Evolutionary conservation across 2,113 vertebrate species (phyloP), one percentile per base, ranked within the genome.

Genomic region (Thalassoma bifasciatum): DNA sequence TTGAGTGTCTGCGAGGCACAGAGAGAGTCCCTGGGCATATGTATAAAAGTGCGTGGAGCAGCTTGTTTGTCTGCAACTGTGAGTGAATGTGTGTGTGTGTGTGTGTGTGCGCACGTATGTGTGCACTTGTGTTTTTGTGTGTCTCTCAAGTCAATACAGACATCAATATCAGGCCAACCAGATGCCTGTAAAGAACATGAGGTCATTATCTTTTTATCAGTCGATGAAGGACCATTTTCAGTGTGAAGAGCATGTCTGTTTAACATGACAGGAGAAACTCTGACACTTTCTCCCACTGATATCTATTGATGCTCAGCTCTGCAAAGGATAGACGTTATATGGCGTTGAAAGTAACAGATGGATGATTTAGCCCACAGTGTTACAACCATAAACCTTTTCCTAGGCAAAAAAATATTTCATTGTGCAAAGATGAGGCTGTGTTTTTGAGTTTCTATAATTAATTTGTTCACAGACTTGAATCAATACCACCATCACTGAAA

Each of bases 171-270:
- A 59, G 77, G 30, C 3, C 2, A 4, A 23, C 46, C 46, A 44
- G 60, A 54, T 52, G 75, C 34, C 56, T 24, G 64, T 42, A 64
- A 23, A 50, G 57, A 74, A 64, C 64, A 63, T 59, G 0, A 57
- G 64, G 67, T 72, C 40, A 47, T 34, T 42, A 65, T 42, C 12
- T 0, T 5, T 36, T 17, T 19, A 59, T n/a, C 0, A 56, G 10
- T 77, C 24, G 10, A 69, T 71, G 58, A 21, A 24, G 53, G 4
- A 21, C 9, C 44, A 46, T 46, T 17, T 17, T 46, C 14, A 42
- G 11, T 11, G 4, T 42, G 40, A 11, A 42, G 40, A 42, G 16
- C 44, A 17, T 14, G 44, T 46, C 17, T 16, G 17, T 17, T 17
- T 46, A 5, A 19, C 44, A 46, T 1, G 30, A 30, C 30, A 30